Conservation (phyloP, 2,797 vertebrate species). For the Falco novaeseelandiae region DNA sequence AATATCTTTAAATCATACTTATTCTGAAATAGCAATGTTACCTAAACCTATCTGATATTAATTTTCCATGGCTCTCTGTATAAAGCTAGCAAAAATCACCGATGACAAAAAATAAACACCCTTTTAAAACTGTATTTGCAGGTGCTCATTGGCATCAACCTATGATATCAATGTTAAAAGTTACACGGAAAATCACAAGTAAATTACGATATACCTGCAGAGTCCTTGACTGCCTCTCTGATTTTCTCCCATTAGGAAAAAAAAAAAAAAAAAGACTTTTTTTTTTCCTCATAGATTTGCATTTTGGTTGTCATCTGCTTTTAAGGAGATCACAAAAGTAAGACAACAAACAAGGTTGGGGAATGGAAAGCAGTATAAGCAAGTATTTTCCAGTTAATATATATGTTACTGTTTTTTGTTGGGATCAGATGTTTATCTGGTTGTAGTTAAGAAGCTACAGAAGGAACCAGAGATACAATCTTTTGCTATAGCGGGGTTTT, state of each 20-base stretch:
- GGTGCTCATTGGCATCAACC: background rate
- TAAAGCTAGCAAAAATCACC: background rate
- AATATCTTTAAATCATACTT: background rate
- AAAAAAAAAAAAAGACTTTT: background rate
- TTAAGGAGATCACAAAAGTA: background rate
- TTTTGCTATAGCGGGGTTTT: background rate
- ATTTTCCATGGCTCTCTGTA: background rate
- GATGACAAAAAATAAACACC: background rate
- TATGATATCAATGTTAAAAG: background rate
- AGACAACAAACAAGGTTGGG: background rate
- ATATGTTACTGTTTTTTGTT: background rate
- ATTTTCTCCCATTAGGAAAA: background rate
- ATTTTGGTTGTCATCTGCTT: background rate
- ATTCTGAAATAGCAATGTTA: background rate
- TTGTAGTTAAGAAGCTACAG: background rate
- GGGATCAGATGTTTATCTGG: background rate
- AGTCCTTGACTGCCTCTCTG: background rate
- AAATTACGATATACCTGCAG: background rate
- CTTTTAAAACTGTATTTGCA: background rate
- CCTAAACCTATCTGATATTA: background rate
- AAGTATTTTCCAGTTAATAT: background rate
- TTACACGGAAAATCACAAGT: background rate
- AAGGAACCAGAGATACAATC: background rate
- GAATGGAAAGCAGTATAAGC: background rate
- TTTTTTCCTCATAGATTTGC: background rate